Conservation (phyloP, 2,888 invertebrate genomes). For the Entomobrya proxima region DNA sequence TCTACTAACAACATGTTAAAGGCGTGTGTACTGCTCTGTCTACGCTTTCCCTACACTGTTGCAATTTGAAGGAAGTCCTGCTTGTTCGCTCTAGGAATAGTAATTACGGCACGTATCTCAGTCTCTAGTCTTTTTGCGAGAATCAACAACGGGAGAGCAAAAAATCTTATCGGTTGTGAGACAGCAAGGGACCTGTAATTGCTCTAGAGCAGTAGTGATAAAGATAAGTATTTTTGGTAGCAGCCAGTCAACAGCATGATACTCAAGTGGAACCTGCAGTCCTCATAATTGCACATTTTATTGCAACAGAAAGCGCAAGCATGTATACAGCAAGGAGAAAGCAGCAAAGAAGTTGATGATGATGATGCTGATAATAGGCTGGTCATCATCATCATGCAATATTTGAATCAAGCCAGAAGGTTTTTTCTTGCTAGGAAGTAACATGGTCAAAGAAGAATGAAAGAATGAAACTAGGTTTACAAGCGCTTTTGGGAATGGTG, state of each 20-base stretch:
- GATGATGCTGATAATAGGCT: background rate
- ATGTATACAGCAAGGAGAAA: background rate
- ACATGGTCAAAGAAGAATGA: no score
- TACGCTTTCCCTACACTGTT: background rate
- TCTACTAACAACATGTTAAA: constrained; percentile 1
- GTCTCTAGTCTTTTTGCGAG: background rate
- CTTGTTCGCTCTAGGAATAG: constrained; percentile 14
- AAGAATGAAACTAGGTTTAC: constrained; percentile 23
- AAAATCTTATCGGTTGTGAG: constrained; percentile 7
- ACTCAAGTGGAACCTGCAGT: background rate
- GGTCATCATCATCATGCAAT: constrained; percentile 37
- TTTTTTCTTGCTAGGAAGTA: no score
- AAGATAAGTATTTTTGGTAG: background rate
- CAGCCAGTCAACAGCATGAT: background rate
- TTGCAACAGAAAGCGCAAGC: constrained; percentile 16
- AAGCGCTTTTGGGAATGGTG: background rate
- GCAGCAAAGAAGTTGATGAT: background rate
- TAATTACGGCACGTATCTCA: constrained; percentile 18
- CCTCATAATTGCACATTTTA: constrained; percentile 29
- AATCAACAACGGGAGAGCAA: background rate
- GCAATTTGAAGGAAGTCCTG: background rate
- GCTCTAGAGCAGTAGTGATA: background rate
- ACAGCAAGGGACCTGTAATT: background rate
- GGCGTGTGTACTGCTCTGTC: constrained; percentile 15
- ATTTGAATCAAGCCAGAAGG: constrained; percentile 30